phyloP scores from a whole-genome alignment of 2,113 vertebrate species.

The Lipophrys pholis region DNA sequence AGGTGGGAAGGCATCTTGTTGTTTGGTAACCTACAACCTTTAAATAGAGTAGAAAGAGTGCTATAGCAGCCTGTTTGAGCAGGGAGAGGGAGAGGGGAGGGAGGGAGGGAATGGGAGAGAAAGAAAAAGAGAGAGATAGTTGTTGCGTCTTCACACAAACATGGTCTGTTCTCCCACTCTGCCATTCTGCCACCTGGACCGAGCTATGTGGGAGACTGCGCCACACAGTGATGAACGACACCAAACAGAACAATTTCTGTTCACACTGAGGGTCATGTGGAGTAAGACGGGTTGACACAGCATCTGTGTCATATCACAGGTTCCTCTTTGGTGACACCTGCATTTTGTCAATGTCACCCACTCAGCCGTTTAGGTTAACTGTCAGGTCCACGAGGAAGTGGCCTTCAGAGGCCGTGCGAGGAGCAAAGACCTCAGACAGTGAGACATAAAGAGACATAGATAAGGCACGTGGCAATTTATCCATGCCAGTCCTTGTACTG shows the following conservation, averaged over 20 bases:
- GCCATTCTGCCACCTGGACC: slow-evolving; percentile 81
- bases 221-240: slow-evolving; percentile 73
- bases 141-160: slow-evolving; percentile 82
- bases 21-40: slow-evolving; percentile 79
- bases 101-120: slow-evolving; percentile 41
- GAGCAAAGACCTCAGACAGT: slow-evolving; percentile 66
- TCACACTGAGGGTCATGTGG: slow-evolving; percentile 71
- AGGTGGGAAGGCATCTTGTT: slow-evolving; percentile 73
- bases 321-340: slow-evolving; percentile 74
- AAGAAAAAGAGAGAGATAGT: slow-evolving; percentile 68
- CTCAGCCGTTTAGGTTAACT: slow-evolving; percentile 76
- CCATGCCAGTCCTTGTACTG: slow-evolving; percentile 73
- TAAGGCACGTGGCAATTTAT: slow-evolving; percentile 80
- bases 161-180: slow-evolving; percentile 81
- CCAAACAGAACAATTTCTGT: slow-evolving; percentile 73
- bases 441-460: slow-evolving; percentile 76
- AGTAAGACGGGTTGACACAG: slow-evolving; percentile 63
- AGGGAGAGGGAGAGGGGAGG: slow-evolving; percentile 13
- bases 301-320: slow-evolving; percentile 75
- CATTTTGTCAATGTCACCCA: slow-evolving; percentile 79
- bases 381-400: slow-evolving; percentile 67
- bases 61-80: slow-evolving; percentile 66
- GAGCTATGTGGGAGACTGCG: slow-evolving; percentile 73
- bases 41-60: slow-evolving; percentile 77
- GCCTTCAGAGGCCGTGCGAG: slow-evolving; percentile 60